phyloP scores from a whole-genome alignment of 2,113 vertebrate species.

The Neogale vison region DNA sequence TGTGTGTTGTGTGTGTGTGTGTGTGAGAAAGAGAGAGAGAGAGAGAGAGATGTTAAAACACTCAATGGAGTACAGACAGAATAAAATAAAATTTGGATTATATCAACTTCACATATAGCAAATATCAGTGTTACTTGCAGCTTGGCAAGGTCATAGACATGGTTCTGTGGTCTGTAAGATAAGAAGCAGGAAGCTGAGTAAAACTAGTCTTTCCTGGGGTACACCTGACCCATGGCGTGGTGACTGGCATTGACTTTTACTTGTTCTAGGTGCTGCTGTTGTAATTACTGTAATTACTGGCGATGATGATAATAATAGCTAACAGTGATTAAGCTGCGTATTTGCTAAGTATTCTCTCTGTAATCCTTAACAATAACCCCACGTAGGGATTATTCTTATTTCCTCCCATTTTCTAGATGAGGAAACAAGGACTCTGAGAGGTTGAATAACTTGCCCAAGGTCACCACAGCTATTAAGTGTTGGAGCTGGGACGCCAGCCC shows the following conservation, averaged over 20 bases:
- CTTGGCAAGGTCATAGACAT: not conserved
- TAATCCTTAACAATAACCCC: not conserved
- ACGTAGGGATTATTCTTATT: not conserved
- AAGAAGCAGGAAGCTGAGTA: not conserved
- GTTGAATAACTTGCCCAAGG: slow-evolving; percentile 38
- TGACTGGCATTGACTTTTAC: not conserved
- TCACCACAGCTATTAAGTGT: not conserved
- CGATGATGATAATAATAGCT: not conserved
- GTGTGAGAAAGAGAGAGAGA: no score
- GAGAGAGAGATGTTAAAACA: not conserved
- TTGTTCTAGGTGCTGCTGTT: not conserved
- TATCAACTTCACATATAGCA: not conserved
- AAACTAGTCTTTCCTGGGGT: not conserved
- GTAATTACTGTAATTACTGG: not conserved
- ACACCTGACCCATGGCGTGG: not conserved
- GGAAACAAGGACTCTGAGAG: not conserved
- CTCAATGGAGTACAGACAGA: not conserved
- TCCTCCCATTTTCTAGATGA: slow-evolving; percentile 30
- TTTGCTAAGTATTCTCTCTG: not conserved
- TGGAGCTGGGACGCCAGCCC: not conserved
- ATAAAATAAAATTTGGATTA: not conserved
- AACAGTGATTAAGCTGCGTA: not conserved
- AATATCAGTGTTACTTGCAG: not conserved
- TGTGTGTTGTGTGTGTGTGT: not conserved
- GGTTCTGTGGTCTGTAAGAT: not conserved